Evolutionary conservation across 2,113 vertebrate genomes (phyloP).

Genomic region (Megaceryle torquata): DNA sequence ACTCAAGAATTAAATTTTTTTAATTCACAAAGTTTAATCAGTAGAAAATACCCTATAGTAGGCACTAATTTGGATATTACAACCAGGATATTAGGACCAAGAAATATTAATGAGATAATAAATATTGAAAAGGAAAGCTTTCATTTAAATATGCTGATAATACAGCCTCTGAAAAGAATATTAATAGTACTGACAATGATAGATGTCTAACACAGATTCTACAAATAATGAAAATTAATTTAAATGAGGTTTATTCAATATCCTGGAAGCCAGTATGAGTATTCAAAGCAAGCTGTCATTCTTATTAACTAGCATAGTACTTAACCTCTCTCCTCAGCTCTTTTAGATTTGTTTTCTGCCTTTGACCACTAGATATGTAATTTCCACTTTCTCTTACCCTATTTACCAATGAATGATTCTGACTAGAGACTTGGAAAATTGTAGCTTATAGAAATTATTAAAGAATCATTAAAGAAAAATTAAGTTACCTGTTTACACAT

Average conservation of each 20-base stretch:
- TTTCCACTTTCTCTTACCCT: neutral
- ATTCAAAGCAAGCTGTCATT: slow-evolving; percentile 59
- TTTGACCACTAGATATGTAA: neutral
- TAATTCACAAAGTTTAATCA: slow-evolving; percentile 20
- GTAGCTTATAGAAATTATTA: neutral
- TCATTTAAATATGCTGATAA: slow-evolving; percentile 43
- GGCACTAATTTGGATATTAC: slow-evolving; percentile 58
- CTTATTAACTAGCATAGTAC: slow-evolving; percentile 42
- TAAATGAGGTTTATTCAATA: slow-evolving; percentile 56
- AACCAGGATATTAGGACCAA: slow-evolving; percentile 24
- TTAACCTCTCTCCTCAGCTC: slow-evolving; percentile 47
- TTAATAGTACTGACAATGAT: slow-evolving; percentile 23
- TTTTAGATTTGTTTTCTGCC: slow-evolving; percentile 13
- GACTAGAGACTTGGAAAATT: neutral
- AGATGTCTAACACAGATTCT: slow-evolving; percentile 24
- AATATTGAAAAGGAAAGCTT: slow-evolving; percentile 63
- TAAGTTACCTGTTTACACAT: neutral
- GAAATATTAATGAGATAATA: slow-evolving; percentile 65
- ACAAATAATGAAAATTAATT: slow-evolving; percentile 46
- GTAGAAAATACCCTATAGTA: slow-evolving; percentile 38
- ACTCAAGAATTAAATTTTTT: neutral
- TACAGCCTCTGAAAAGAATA: slow-evolving; percentile 31
- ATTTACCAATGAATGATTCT: neutral
- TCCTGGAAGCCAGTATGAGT: slow-evolving; percentile 20
- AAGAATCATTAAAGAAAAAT: neutral